Evolutionary conservation across 2,888 invertebrate genomes (phyloP), one percentile per base, ranked within the genome.

Genomic region (Dolomedes plantarius): DNA sequence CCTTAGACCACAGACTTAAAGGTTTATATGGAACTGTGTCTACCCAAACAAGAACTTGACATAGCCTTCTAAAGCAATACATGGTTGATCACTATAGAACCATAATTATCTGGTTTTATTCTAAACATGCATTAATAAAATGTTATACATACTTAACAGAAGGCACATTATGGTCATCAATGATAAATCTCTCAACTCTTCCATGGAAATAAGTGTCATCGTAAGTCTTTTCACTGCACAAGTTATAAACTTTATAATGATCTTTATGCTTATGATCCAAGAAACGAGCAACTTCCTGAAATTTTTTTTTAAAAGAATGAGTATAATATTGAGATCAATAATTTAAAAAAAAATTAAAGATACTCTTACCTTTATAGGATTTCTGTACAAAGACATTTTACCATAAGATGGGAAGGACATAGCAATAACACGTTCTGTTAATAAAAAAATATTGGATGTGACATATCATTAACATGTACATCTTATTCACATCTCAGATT

Each of bases 141-240:
- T 3, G 23, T 65, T 19, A 32, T 23, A 89, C 90, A 91, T 90
- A 93, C 92, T 89, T 89, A 16, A 93, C 88, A 56, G 90, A 91
- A 27, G 93, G 93, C 1, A 92, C 92, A 90, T 93, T 93, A 89
- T 93, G 93, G 88, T 93, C 93, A 90, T 92, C 92, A 72, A 93
- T 92, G 68, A 90, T 90, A 62, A 91, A 90, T 82, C 92, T 89
- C 87, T 91, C 91, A 5, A 92, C 92, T 79, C 90, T 89, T 64
- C 91, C 90, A 85, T 92, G 90, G 88, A 91, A 91, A 82, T 91
- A 89, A 5, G 89, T 89, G 41, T 91, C 91, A 89, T 93, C 92
- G 88, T 93, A 93, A 29, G 90, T 90, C 72, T 91, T 90, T 89
- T 93, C 93, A 90, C 92, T 92, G 89, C 93, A 93, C 27, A 93